Evolutionary conservation across 92 coral and sea anemone species (phyloP).

Genomic region (Siderastrea siderea): DNA sequence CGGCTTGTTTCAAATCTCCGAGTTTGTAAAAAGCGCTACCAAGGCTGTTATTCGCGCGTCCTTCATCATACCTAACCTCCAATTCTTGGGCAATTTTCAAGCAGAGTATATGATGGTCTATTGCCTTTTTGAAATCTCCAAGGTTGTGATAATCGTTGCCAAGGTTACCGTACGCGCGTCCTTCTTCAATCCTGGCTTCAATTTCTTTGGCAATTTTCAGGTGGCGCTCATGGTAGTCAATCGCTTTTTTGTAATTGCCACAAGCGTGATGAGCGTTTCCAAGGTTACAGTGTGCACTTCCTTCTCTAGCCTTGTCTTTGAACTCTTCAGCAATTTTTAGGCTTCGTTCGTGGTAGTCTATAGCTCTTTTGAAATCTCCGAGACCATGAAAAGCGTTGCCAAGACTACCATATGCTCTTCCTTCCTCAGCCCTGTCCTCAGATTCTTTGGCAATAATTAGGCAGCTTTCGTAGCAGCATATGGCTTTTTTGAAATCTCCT

Average conservation of each 20-base stretch:
- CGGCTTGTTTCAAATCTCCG: background rate
- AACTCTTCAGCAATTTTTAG: background rate
- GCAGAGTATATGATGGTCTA: background rate
- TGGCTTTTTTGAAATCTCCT: too few relatives aligned
- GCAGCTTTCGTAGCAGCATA: background rate
- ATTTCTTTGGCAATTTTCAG: too few relatives aligned
- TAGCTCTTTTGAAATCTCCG: too few relatives aligned
- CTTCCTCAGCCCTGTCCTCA: background rate
- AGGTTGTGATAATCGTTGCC: too few relatives aligned
- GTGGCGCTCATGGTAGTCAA: background rate
- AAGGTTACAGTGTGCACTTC: too few relatives aligned
- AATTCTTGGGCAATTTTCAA: background rate
- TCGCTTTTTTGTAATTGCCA: background rate
- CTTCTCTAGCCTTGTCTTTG: background rate
- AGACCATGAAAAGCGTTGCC: too few relatives aligned
- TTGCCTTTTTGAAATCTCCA: too few relatives aligned
- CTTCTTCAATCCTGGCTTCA: too few relatives aligned
- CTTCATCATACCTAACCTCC: background rate
- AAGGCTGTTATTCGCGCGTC: background rate
- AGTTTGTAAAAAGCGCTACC: background rate
- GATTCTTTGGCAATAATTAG: slow-evolving; percentile 4
- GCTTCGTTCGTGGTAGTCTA: too few relatives aligned
- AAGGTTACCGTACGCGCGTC: too few relatives aligned
- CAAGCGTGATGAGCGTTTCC: too few relatives aligned
- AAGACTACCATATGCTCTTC: too few relatives aligned